Evolutionary conservation across 2,797 vertebrate genomes (phyloP).

Genomic region (Masticophis lateralis): DNA sequence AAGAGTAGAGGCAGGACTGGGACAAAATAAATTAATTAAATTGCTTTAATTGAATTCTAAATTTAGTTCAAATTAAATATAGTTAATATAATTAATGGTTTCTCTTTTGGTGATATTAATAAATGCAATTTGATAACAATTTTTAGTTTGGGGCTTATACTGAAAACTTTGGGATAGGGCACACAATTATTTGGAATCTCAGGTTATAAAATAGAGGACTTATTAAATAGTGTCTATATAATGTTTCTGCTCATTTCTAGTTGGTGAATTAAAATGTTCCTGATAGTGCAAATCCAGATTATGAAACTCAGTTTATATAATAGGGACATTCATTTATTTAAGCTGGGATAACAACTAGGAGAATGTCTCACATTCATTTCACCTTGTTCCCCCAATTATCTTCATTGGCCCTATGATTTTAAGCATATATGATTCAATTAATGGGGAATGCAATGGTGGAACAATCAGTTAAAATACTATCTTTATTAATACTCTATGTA

Average conservation of each 20-base stretch:
- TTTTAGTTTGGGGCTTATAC: neutral
- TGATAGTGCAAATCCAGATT: neutral
- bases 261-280: neutral
- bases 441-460: slow-evolving; percentile 23
- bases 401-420: slow-evolving; percentile 44
- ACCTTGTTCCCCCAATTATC: slow-evolving; percentile 48
- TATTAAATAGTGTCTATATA: neutral
- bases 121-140: neutral
- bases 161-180: neutral
- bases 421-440: slow-evolving; percentile 48
- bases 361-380: slow-evolving; percentile 32
- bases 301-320: neutral
- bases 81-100: neutral
- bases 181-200: neutral
- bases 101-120: neutral
- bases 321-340: slow-evolving; percentile 22
- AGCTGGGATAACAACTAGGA: slow-evolving; percentile 37
- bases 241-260: neutral
- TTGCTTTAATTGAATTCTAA: neutral
- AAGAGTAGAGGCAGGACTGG: neutral
- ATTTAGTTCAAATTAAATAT: neutral
- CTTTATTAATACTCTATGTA: slow-evolving; percentile 20
- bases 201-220: neutral
- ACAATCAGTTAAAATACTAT: neutral
- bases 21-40: neutral